Conservation (phyloP, 2,888 invertebrate genomes). For the Lypha dubia region DNA sequence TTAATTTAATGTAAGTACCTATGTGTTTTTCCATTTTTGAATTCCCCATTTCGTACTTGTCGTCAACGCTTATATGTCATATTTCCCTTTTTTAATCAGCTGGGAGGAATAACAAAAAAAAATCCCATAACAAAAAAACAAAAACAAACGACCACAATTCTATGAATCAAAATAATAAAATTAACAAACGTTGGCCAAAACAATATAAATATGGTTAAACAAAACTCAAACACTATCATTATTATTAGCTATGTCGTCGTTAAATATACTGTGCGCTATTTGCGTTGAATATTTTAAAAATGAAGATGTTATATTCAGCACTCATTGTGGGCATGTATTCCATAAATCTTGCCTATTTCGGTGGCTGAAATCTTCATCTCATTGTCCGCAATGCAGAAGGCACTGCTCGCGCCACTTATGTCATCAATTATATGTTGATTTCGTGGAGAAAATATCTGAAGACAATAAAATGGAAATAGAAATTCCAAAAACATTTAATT, state of each 20-base stretch:
- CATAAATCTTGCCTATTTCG: conserved; percentile 76
- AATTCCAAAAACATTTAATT: conserved; percentile 69
- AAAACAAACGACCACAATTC: too few relatives aligned
- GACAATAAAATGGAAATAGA: conserved; percentile 70
- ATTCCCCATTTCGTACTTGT: too few relatives aligned
- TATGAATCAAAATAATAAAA: too few relatives aligned
- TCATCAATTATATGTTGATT: conserved; percentile 78
- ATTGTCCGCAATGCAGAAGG: conserved; percentile 78
- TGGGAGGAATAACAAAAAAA: too few relatives aligned
- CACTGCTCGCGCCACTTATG: conserved; percentile 74
- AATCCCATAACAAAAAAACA: too few relatives aligned
- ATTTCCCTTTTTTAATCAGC: too few relatives aligned
- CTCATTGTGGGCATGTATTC: conserved; percentile 78
- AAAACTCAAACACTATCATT: conserved; percentile 14
- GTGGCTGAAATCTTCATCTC: conserved; percentile 75
- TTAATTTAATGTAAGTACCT: too few relatives aligned
- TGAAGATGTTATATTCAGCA: conserved; percentile 76
- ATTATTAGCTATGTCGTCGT: conserved; percentile 7
- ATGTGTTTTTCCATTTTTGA: too few relatives aligned
- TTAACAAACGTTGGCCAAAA: too few relatives aligned
- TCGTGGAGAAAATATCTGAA: conserved; percentile 72
- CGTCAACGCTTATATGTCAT: too few relatives aligned
- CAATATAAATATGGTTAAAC: conserved; percentile 17
- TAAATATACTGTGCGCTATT: conserved; percentile 78
- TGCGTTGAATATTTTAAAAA: conserved; percentile 77